phyloP scores from a whole-genome alignment of 1,140 invertebrate species.

The Dendroctonus valens region DNA sequence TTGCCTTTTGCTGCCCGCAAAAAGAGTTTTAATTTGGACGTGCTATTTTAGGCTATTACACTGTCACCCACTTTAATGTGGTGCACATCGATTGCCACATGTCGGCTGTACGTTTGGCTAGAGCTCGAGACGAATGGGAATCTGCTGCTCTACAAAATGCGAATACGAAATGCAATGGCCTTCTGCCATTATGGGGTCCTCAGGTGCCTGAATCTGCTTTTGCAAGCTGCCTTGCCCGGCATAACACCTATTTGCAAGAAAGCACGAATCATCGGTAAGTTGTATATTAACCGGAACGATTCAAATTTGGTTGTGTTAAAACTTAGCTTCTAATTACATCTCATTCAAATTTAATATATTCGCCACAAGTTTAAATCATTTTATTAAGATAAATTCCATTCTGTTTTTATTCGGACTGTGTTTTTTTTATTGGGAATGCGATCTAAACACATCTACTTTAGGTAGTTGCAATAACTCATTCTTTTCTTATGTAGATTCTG shows the following conservation, averaged over 20 bases:
- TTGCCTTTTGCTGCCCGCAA: too few relatives aligned
- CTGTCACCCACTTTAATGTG: conserved; percentile 97
- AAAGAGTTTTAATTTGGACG: neutral
- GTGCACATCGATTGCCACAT: conserved; percentile 98
- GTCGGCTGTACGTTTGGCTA: conserved; percentile 81
- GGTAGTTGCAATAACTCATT: too few relatives aligned
- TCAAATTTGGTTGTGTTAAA: too few relatives aligned
- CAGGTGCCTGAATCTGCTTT: conserved; percentile 94
- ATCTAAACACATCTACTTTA: too few relatives aligned
- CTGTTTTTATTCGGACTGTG: too few relatives aligned
- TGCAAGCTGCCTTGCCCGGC: conserved; percentile 88
- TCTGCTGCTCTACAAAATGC: conserved; percentile 96
- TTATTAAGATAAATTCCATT: too few relatives aligned
- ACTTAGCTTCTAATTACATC: too few relatives aligned
- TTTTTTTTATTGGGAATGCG: too few relatives aligned
- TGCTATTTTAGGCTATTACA: conserved; percentile 67
- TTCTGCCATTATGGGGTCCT: conserved; percentile 94
- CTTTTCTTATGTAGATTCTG: too few relatives aligned
- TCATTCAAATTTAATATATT: too few relatives aligned
- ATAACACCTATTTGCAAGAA: conserved; percentile 83
- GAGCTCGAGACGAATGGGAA: conserved; percentile 93
- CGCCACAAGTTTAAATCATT: too few relatives aligned
- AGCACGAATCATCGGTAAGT: conserved; percentile 66
- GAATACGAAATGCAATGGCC: conserved; percentile 94
- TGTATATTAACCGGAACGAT: too few relatives aligned